Evolutionary conservation across 2,888 invertebrate genomes (phyloP).

Genomic region (Idaea aversata): DNA sequence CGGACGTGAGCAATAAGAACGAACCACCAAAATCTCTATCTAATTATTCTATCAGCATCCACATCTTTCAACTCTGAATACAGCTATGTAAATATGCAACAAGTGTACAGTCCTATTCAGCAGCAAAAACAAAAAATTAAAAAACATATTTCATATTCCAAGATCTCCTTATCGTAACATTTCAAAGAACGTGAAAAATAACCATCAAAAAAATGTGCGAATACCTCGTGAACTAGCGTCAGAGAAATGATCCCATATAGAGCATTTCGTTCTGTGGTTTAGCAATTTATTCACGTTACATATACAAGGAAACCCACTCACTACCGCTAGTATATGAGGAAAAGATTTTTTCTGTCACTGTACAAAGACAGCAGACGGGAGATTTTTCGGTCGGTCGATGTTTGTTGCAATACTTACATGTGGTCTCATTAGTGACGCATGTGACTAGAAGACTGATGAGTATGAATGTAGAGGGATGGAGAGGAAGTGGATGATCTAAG

Average conservation of each 20-base stretch:
- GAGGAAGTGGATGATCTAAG: no score
- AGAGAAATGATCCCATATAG: not conserved
- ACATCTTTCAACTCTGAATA: no score
- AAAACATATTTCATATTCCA: not conserved
- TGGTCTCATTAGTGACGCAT: no score
- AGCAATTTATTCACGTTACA: constrained; percentile 48
- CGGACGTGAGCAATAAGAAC: no score
- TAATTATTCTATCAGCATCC: no score
- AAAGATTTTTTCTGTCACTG: not conserved
- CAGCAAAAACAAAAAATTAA: no score
- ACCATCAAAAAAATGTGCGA: not conserved
- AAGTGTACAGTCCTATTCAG: no score
- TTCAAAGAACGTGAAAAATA: not conserved
- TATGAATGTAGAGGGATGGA: no score
- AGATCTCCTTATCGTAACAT: not conserved
- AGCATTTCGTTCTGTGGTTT: constrained; percentile 9
- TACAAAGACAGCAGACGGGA: not conserved
- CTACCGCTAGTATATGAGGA: not conserved
- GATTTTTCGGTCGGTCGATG: not conserved
- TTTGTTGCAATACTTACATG: no score
- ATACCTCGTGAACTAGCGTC: not conserved
- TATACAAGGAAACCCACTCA: constrained; percentile 49
- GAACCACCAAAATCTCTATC: no score
- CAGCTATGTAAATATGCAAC: no score
- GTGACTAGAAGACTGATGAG: no score